These are phyloP conservation scores for Galerucella nymphaeae DNA, from an alignment of 2,888 invertebrate genomes.

Conservation along the genomic window DNA sequence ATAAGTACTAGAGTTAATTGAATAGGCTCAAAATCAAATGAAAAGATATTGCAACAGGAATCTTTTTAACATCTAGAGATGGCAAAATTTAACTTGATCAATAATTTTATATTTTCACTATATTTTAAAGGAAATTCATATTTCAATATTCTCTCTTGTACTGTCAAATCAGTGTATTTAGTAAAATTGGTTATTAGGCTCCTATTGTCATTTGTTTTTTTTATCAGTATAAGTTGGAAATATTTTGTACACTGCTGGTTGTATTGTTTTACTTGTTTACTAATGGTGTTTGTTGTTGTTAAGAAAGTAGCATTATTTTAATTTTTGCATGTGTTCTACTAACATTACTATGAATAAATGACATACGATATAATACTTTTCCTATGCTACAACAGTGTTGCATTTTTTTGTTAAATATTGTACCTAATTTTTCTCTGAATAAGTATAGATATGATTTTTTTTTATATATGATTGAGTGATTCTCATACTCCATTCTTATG, in stretches of 20 bases:
- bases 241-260: constrained; percentile 53
- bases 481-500: too few species aligned
- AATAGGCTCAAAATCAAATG: too few species aligned
- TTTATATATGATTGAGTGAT: too few species aligned
- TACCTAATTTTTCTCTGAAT: background rate
- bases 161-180: constrained; percentile 25
- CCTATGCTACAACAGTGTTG: background rate
- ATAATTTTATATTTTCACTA: too few species aligned
- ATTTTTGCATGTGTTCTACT: background rate
- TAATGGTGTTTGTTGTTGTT: constrained; percentile 29
- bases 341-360: background rate
- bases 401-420: background rate
- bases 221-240: constrained; percentile 39
- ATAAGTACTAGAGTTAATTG: too few species aligned
- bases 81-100: background rate
- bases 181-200: constrained; percentile 42
- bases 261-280: constrained; percentile 43
- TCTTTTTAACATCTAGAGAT: too few species aligned
- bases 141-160: background rate
- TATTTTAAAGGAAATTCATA: background rate
- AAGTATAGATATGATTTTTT: too few species aligned
- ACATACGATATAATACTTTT: background rate
- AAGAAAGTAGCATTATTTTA: constrained; percentile 9
- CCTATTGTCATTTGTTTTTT: constrained; percentile 46
- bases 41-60: too few species aligned